These are phyloP conservation scores for Agrochola lychnidis DNA, from an alignment of 2,888 invertebrate genomes.

Conservation along the genomic window DNA sequence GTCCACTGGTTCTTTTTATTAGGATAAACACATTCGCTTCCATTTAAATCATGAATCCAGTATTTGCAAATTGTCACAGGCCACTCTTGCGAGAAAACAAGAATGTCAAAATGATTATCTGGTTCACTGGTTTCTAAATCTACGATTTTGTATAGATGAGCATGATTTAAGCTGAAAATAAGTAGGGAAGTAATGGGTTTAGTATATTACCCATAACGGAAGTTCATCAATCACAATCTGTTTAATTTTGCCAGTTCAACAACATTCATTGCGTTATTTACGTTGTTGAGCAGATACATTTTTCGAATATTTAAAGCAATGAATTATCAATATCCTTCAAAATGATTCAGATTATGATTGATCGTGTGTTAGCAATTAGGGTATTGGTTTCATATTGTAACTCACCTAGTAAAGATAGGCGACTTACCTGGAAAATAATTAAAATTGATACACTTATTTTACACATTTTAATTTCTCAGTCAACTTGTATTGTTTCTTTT, in stretches of 20 bases:
- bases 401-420: not conserved
- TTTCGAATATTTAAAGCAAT: too few relatives aligned
- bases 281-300: too few relatives aligned
- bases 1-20: conserved; percentile 20
- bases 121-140: not conserved
- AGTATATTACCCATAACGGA: not conserved
- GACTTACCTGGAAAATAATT: not conserved
- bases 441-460: not conserved
- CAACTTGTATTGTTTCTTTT: not conserved
- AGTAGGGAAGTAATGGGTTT: not conserved
- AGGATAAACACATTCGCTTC: conserved; percentile 23
- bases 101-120: conserved; percentile 1
- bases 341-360: too few relatives aligned
- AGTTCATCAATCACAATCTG: too few relatives aligned
- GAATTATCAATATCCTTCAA: too few relatives aligned
- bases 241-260: too few relatives aligned
- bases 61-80: conserved; percentile 27
- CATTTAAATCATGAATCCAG: conserved; percentile 3
- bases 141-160: not conserved
- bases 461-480: not conserved
- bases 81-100: conserved; percentile 35
- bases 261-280: too few relatives aligned
- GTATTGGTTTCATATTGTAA: not conserved
- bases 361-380: too few relatives aligned
- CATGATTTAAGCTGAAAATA: not conserved